A percentile compares a stretch with the other conserved stretches of the same genome.
phyloP scores from a whole-genome alignment of 2,888 invertebrate species.

The Erebia ligea region DNA sequence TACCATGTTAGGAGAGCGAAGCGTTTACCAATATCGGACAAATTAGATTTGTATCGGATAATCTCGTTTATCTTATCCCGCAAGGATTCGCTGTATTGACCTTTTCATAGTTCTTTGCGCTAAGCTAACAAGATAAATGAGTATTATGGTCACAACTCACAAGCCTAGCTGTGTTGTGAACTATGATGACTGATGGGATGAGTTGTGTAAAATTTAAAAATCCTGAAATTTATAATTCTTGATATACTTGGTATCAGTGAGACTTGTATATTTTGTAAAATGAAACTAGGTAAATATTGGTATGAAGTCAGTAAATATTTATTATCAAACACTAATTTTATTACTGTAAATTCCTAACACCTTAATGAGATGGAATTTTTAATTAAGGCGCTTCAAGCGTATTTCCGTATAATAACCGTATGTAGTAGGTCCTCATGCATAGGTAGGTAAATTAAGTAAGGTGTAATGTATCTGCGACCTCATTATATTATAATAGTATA shows the following conservation, averaged over 20 bases:
- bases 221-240: too few relatives aligned
- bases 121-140: slow-evolving; percentile 15
- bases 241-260: too few relatives aligned
- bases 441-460: too few relatives aligned
- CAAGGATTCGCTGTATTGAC: slow-evolving; percentile 13
- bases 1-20: slow-evolving; percentile 1
- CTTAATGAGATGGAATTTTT: too few relatives aligned
- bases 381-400: too few relatives aligned
- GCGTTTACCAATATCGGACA: slow-evolving; percentile 15
- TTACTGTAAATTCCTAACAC: too few relatives aligned
- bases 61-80: slow-evolving; percentile 14
- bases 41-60: slow-evolving; percentile 16
- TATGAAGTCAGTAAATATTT: too few relatives aligned
- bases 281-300: too few relatives aligned
- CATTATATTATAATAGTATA: slow-evolving; percentile 26
- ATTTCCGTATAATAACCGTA: too few relatives aligned
- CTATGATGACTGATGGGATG: background rate
- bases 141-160: slow-evolving; percentile 15
- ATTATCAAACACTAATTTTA: too few relatives aligned
- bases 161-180: background rate
- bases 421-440: too few relatives aligned
- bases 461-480: slow-evolving; percentile 35
- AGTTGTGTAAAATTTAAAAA: background rate
- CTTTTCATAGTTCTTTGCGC: slow-evolving; percentile 6
- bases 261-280: too few relatives aligned